Evolutionary conservation across 2,888 invertebrate genomes (phyloP), one percentile per base, ranked within the genome.

Genomic region (Dicycla oo): DNA sequence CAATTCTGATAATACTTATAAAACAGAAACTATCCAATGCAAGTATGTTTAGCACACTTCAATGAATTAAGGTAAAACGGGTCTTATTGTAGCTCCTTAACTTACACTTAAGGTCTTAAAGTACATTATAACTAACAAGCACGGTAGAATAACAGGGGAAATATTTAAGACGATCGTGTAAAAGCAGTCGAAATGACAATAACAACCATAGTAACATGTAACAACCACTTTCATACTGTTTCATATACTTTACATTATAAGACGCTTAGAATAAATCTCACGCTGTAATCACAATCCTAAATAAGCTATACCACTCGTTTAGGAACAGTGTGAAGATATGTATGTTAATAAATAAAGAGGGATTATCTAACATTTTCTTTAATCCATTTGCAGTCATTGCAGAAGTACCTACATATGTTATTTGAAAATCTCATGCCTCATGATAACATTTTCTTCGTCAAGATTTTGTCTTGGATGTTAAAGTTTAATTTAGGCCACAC

Each of bases 161-260:
- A 90, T 86, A 87, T 89, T 75, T 81, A 89, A 89, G 86, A 88
- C 81, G 67, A 85, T 88, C 80, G 84, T 91, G 89, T 91, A 92
- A 89, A 92, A 90, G 91, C 89, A 90, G 91, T 92, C 92, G 89
- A 88, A 89, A 90, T 81, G 85, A 89, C 90, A 80, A 86, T 88
- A 92, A 93, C 93, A 93, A 92, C 90, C 92, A 87, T 86, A 85
- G 86, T 91, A 91, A 91, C 87, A 87, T 75, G 71, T 90, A 90
- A 92, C 92, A 93, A 93, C 93, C 92, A 88, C 89, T 86, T 88
- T 84, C 86, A 88, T 86, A 89, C 86, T 83, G 74, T 84, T 77
- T 75, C 70, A 76, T 84, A 71, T 68, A 71, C 74, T 63, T 78
- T 68, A 84, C 68, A 54, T 34, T 83, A 75, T 82, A 78, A 77